Base-by-base conservation (phyloP, 2,113 vertebrate species). In the Chauna torquata region DNA sequence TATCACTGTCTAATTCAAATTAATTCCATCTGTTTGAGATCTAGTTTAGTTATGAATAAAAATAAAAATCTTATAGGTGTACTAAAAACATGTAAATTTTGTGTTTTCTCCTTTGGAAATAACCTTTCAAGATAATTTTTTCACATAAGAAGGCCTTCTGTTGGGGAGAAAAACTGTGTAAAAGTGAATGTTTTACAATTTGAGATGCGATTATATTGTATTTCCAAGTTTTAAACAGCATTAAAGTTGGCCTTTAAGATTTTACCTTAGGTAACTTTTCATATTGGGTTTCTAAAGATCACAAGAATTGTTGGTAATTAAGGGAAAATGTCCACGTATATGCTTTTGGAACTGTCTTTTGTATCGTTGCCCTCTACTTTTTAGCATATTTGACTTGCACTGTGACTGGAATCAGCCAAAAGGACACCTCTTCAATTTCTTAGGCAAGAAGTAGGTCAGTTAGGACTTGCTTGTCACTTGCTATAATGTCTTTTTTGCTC, bases 151-250 rank as follows among this genome's bases (percentile, higher is more conserved):
- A 68, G 6, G 4, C n/a, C 85, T 81, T 81, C 58, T 81, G 14
- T 36, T 61, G 20, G 34, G 40, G 61, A 55, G 12, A 16, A 71
- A 66, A 70, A 4, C 32, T 34, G 15, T 9, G 40, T 38, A 45
- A 24, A 84, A 55, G 62, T 15, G 13, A 77, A 28, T 45, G 19
- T 86, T 85, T 38, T 62, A 61, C 22, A 78, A 28, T 24, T 52
- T 15, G 12, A 32, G 28, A 6, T 38, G 34, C 1, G 1, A 34
- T 16, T 57, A 55, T 28, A 4, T 30, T 3, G 0, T 57, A 13
- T 62, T 89, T 91, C 50, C n/a, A 2, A 36, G 45, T 52, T 49
- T 45, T 49, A 40, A 52, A 20, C 36, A 75, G 36, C 20, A 5
- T 42, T 52, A 17, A 24, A 32, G 28, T 58, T 89, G 55, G 42